Base-by-base conservation (phyloP, 2,113 vertebrate genomes). In the Anhinga rufa region DNA sequence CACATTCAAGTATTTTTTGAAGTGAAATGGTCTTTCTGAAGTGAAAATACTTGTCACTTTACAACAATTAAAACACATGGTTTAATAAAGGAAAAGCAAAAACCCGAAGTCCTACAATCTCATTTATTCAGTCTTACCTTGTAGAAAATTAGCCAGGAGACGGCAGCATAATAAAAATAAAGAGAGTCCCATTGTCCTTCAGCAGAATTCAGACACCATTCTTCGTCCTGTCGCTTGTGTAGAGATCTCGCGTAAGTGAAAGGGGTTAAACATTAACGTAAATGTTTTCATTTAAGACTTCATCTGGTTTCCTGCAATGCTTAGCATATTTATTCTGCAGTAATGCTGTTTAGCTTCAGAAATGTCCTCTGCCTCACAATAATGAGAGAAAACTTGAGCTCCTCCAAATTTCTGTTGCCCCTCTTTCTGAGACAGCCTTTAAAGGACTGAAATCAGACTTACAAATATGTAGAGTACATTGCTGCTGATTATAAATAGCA, bases 161-260 rank as follows among this genome's bases (percentile, higher is more conserved):
- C 93, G 72, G 88, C 91, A 88, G 86, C 85, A 81, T 84, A 90
- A 88, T 91, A 40, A 76, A 91, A 82, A 61, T 83, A 87, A 90
- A 31, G 1, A 20, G 46, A 55, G 52, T 62, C 46, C 88, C 86
- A 10, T 40, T 86, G 94, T 93, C 97, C 95, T 98, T 98, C 91
- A 92, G 96, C 38, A 31, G 49, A 31, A 48, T 68, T 62, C 60
- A 48, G 40, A 3, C 52, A 70, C 32, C 34, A 4, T 86, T 88
- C 75, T 61, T 88, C 83, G 44, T 79, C 42, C 54, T 74, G 88
- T 64, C 14, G 69, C 49, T 75, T 34, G 16, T 58, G 21, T 22
- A 13, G 81, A 72, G 54, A 42, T 29, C 42, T 83, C 16, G 10
- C 3, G 8, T 74, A 49, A 64, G n/a, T 60, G 79, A 84, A 93